These are phyloP conservation scores for Podarcis cretensis DNA, from an alignment of 2,113 vertebrate genomes.

Conservation along the genomic window DNA sequence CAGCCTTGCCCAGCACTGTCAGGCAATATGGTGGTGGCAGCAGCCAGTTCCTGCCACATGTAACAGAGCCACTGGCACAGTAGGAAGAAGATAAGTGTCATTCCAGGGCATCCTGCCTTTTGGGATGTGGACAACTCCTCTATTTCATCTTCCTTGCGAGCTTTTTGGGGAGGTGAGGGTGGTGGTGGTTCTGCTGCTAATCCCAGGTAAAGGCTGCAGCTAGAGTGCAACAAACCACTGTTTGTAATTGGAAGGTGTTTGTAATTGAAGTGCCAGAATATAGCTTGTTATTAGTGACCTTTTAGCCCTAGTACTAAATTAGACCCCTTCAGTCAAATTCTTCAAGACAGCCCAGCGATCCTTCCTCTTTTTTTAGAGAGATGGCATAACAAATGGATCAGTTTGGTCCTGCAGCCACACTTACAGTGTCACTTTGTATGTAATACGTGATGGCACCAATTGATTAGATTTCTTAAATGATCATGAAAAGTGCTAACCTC, in stretches of 20 bases:
- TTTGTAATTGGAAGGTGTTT: neutral
- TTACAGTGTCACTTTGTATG: constrained; percentile 35
- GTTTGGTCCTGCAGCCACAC: constrained; percentile 53
- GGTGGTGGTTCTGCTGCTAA: neutral
- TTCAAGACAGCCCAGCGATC: neutral
- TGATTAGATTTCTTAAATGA: constrained; percentile 45
- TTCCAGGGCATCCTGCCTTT: neutral
- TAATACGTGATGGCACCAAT: constrained; percentile 51
- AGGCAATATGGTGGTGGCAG: neutral
- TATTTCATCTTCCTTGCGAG: neutral
- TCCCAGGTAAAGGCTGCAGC: neutral
- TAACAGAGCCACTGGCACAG: neutral
- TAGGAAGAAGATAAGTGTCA: neutral
- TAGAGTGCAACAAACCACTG: neutral
- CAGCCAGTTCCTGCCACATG: neutral
- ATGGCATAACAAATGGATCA: constrained; percentile 1
- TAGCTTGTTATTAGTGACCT: neutral
- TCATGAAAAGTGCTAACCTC: constrained; percentile 33
- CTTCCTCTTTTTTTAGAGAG: neutral
- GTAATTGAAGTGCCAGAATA: neutral
- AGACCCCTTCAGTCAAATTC: neutral
- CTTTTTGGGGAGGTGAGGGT: too few species aligned
- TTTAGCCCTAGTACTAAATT: neutral
- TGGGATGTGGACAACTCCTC: neutral
- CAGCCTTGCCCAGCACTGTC: neutral